Percentiles rank a stretch among this genome's conserved stretches.
These are phyloP conservation scores for Carpatolechia fugitivella DNA, from an alignment of 2,888 invertebrate genomes.

Conservation along the genomic window DNA sequence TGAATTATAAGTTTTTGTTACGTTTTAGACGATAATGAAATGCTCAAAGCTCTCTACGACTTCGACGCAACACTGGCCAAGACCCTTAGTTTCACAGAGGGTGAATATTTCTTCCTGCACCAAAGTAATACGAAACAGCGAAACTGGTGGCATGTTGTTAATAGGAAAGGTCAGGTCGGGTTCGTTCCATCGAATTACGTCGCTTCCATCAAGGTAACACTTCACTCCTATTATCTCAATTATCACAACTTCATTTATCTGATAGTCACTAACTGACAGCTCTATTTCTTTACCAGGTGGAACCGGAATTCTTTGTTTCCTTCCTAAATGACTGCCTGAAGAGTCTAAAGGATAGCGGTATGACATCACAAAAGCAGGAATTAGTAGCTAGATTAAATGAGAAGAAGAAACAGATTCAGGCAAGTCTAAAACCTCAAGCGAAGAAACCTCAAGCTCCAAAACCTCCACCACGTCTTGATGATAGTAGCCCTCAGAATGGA, in stretches of 20 bases:
- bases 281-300: constrained; percentile 70
- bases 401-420: constrained; percentile 81
- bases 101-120: constrained; percentile 89
- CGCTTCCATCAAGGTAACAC: constrained; percentile 84
- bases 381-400: constrained; percentile 81
- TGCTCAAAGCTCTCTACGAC: constrained; percentile 90
- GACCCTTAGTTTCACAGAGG: constrained; percentile 88
- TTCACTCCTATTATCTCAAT: constrained; percentile 11
- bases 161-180: constrained; percentile 88
- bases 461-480: constrained; percentile 65
- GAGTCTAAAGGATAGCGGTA: constrained; percentile 66
- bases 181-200: constrained; percentile 94
- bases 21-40: constrained; percentile 84
- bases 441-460: constrained; percentile 68
- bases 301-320: constrained; percentile 84
- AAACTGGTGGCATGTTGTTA: constrained; percentile 94
- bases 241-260: background rate
- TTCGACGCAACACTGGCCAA: constrained; percentile 91
- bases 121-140: constrained; percentile 88
- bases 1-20: constrained; percentile 7
- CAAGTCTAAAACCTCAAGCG: constrained; percentile 47
- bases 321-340: constrained; percentile 86
- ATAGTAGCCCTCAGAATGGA: constrained; percentile 67
- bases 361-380: constrained; percentile 80
- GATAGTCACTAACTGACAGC: background rate